Percentiles rank a stretch among this genome's conserved stretches.
Evolutionary conservation across 2,888 invertebrate genomes (phyloP).

Genomic region (Tenthredo livida): DNA sequence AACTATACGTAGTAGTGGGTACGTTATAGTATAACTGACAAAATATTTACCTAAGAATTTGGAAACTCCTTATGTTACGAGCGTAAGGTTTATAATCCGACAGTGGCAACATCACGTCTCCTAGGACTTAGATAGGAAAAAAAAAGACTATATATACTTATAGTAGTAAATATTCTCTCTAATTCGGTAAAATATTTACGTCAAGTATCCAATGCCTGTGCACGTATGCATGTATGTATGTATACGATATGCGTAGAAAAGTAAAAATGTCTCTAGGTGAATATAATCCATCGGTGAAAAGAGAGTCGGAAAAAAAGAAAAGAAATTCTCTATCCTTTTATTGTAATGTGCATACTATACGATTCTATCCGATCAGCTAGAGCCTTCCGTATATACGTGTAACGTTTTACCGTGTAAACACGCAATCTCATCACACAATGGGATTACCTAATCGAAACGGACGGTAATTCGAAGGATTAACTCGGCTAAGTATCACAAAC

Average conservation of each 20-base stretch:
- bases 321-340: neutral
- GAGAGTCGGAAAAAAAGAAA: neutral
- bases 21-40: conserved; percentile 28
- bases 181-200: conserved; percentile 35
- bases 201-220: neutral
- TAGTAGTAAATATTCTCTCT: conserved; percentile 13
- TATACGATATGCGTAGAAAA: neutral
- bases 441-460: conserved; percentile 49
- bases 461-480: conserved; percentile 11
- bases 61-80: conserved; percentile 30
- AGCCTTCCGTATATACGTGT: neutral
- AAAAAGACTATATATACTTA: neutral
- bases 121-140: neutral
- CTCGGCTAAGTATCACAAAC: conserved; percentile 8
- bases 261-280: neutral
- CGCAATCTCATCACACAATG: conserved; percentile 26
- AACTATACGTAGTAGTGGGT: neutral
- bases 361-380: neutral
- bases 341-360: neutral
- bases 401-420: conserved; percentile 30
- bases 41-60: conserved; percentile 36
- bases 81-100: conserved; percentile 4
- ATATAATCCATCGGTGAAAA: conserved; percentile 29
- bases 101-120: conserved; percentile 25
- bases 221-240: no score